Conservation (phyloP, 2,888 invertebrate species). For the Leucoma salicis region DNA sequence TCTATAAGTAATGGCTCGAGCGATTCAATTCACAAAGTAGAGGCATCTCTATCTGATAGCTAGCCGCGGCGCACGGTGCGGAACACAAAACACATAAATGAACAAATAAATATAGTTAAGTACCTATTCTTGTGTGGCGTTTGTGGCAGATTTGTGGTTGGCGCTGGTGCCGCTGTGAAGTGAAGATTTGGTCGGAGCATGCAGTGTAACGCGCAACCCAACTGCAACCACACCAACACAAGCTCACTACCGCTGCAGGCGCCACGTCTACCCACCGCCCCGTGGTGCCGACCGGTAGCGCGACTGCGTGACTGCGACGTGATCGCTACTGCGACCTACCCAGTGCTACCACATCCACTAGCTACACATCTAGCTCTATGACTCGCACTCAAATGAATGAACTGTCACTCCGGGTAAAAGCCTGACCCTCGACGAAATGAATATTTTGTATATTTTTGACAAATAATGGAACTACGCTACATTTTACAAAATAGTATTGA, state of each 20-base stretch:
- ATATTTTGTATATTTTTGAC: conserved; percentile 25
- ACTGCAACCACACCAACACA: conserved; percentile 89
- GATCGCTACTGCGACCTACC: conserved; percentile 22
- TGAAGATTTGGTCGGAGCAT: conserved; percentile 88
- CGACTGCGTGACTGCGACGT: conserved; percentile 22
- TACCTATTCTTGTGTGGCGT: conserved; percentile 82
- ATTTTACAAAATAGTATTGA: conserved; percentile 43
- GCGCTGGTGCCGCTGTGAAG: conserved; percentile 81
- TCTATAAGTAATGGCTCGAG: conserved; percentile 61
- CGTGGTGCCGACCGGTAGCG: conserved; percentile 45
- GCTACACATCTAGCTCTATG: conserved; percentile 55
- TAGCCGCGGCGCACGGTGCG: conserved; percentile 76
- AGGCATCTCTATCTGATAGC: conserved; percentile 70
- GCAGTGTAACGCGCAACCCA: conserved; percentile 95
- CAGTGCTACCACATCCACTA: conserved; percentile 74
- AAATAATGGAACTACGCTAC: conserved; percentile 31
- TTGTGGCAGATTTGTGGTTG: conserved; percentile 80
- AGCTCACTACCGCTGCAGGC: conserved; percentile 67
- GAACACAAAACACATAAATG: conserved; percentile 78
- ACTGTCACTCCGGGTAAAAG: conserved; percentile 43
- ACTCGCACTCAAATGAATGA: conserved; percentile 66
- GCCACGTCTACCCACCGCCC: conserved; percentile 24
- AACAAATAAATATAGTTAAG: conserved; percentile 75
- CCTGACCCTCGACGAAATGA: neutral
- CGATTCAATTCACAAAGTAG: conserved; percentile 60